phyloP scores from a whole-genome alignment of 1,140 invertebrate genomes.

The Metopolophium dirhodum region DNA sequence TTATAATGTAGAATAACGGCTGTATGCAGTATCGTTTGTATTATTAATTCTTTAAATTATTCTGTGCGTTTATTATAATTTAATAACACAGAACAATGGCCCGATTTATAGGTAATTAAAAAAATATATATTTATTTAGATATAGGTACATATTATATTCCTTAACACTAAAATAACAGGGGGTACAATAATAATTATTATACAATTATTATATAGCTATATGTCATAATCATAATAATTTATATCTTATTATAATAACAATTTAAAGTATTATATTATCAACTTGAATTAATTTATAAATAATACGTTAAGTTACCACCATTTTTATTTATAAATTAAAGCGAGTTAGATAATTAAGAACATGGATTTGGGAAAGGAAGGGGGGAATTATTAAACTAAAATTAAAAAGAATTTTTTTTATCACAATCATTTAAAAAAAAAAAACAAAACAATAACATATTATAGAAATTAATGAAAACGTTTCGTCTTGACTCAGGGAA shows the following conservation, averaged over 20 bases:
- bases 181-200: background rate
- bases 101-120: background rate
- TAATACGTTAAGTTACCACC: conserved; percentile 22
- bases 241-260: background rate
- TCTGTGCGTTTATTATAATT: background rate
- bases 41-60: background rate
- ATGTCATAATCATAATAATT: background rate
- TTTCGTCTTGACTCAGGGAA: conserved; percentile 36
- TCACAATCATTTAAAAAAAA: conserved; percentile 40
- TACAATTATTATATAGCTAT: background rate
- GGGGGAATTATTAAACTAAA: conserved; percentile 15
- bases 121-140: conserved; percentile 31
- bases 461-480: background rate
- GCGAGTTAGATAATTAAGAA: background rate
- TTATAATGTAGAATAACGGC: background rate
- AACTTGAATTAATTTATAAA: background rate
- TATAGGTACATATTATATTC: conserved; percentile 4
- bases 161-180: conserved; percentile 51
- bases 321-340: conserved; percentile 22
- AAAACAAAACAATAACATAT: background rate
- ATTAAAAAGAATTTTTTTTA: conserved; percentile 37
- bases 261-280: background rate
- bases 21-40: background rate
- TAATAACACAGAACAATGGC: background rate
- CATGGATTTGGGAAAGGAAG: background rate